phyloP scores from a whole-genome alignment of 2,113 vertebrate species.

The Charina bottae region DNA sequence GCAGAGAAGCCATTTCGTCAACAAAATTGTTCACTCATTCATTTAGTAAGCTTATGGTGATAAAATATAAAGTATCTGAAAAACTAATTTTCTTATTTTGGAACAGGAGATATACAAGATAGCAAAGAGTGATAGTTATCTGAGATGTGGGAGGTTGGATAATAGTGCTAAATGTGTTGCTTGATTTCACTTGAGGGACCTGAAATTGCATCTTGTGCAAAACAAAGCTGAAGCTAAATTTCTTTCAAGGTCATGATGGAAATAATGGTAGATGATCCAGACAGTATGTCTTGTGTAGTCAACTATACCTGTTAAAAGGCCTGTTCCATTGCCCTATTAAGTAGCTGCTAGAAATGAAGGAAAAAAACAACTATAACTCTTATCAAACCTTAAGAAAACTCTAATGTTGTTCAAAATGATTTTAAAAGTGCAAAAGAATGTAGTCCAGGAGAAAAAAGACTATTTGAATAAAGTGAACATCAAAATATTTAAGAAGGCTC shows the following conservation, averaged over 20 bases:
- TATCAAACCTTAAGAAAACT: conserved; percentile 24
- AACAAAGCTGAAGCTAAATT: conserved; percentile 48
- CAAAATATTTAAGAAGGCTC: neutral
- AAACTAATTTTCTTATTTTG: conserved; percentile 46
- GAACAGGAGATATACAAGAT: conserved; percentile 46
- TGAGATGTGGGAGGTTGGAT: conserved; percentile 42
- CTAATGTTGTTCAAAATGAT: neutral
- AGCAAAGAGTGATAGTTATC: conserved; percentile 53
- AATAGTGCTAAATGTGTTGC: conserved; percentile 60
- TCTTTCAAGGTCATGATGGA: conserved; percentile 67
- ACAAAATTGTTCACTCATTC: conserved; percentile 30
- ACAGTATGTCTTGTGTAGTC: conserved; percentile 39
- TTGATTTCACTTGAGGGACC: conserved; percentile 67
- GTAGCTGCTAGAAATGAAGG: conserved; percentile 17
- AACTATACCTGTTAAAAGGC: conserved; percentile 43
- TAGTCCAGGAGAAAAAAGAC: neutral
- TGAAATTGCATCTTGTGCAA: conserved; percentile 61
- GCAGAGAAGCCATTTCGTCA: conserved; percentile 52
- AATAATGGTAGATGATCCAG: conserved; percentile 50
- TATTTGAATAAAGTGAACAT: conserved; percentile 1
- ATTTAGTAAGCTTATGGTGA: conserved; percentile 60
- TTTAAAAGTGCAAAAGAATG: neutral
- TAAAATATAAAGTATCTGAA: conserved; percentile 34
- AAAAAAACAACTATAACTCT: neutral
- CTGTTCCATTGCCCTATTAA: conserved; percentile 13